Evolutionary conservation across 2,113 vertebrate species (phyloP).

Genomic region (Takifugu flavidus): DNA sequence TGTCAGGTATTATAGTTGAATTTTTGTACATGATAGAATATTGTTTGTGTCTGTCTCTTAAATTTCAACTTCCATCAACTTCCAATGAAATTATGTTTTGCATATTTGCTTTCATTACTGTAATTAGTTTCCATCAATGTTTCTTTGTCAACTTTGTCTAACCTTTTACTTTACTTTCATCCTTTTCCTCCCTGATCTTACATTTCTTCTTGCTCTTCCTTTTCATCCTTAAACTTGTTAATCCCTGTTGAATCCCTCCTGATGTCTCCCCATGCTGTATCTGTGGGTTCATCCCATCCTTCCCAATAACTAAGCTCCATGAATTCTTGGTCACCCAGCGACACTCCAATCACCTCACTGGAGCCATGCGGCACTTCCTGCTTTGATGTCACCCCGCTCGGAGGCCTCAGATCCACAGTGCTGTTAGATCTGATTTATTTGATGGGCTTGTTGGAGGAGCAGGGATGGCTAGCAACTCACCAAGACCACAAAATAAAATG

Average conservation of each 20-base stretch:
- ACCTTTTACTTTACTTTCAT: slow-evolving; percentile 53
- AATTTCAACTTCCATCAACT: slow-evolving; percentile 30
- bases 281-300: slow-evolving; percentile 51
- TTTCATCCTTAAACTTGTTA: slow-evolving; percentile 59
- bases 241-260: slow-evolving; percentile 57
- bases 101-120: slow-evolving; percentile 44
- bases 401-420: slow-evolving; percentile 71
- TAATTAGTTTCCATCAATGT: slow-evolving; percentile 40
- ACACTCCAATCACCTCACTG: slow-evolving; percentile 74
- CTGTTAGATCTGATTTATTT: slow-evolving; percentile 77
- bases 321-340: slow-evolving; percentile 85
- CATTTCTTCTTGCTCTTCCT: slow-evolving; percentile 54
- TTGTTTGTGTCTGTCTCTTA: slow-evolving; percentile 2
- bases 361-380: slow-evolving; percentile 71
- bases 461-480: slow-evolving; percentile 46
- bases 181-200: slow-evolving; percentile 59
- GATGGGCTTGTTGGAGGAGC: slow-evolving; percentile 76
- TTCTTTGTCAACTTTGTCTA: slow-evolving; percentile 47
- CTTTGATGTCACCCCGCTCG: slow-evolving; percentile 67
- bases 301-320: slow-evolving; percentile 81
- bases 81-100: slow-evolving; percentile 46
- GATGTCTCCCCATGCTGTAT: slow-evolving; percentile 68
- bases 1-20: slow-evolving; percentile 68
- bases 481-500: slow-evolving; percentile 31
- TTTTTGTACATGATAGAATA: background rate